These are phyloP conservation scores for Trichonephila inaurata DNA, from an alignment of 1,140 invertebrate genomes.

Conservation along the genomic window DNA sequence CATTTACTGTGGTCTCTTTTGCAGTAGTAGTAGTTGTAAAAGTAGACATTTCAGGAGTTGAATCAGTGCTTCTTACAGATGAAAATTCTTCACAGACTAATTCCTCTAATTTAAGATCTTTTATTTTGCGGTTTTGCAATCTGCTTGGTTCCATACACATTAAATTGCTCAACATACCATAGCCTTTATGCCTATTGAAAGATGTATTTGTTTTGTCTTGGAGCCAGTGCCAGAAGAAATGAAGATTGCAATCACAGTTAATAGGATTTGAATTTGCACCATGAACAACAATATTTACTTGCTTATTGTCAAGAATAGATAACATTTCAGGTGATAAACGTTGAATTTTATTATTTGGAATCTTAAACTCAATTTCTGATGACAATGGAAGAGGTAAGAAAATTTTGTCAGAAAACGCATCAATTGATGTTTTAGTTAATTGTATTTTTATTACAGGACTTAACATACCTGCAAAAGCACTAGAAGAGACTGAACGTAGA, in stretches of 20 bases:
- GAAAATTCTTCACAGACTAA: constrained; percentile 86
- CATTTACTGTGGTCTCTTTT: constrained; percentile 82
- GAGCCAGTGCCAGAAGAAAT: constrained; percentile 89
- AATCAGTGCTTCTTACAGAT: constrained; percentile 76
- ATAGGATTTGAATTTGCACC: constrained; percentile 90
- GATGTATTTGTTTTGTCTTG: constrained; percentile 80
- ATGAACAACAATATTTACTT: constrained; percentile 86
- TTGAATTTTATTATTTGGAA: constrained; percentile 88
- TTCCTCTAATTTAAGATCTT: constrained; percentile 89
- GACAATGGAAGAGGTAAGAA: constrained; percentile 94
- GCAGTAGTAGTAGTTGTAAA: constrained; percentile 79
- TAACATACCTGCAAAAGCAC: constrained; percentile 88
- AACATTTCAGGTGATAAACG: constrained; percentile 89
- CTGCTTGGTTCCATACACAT: constrained; percentile 86
- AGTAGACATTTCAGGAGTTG: constrained; percentile 79
- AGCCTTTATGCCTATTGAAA: constrained; percentile 45
- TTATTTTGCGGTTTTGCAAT: constrained; percentile 85
- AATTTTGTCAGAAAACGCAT: constrained; percentile 87
- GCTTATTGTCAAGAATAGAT: constrained; percentile 88
- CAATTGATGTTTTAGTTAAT: constrained; percentile 89
- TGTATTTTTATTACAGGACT: constrained; percentile 86
- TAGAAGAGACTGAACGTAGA: constrained; percentile 90
- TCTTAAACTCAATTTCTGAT: constrained; percentile 88
- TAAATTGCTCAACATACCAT: constrained; percentile 81
- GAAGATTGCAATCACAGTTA: constrained; percentile 90